phyloP scores from a whole-genome alignment of 2,888 invertebrate genomes.

The Homarus gammarus region DNA sequence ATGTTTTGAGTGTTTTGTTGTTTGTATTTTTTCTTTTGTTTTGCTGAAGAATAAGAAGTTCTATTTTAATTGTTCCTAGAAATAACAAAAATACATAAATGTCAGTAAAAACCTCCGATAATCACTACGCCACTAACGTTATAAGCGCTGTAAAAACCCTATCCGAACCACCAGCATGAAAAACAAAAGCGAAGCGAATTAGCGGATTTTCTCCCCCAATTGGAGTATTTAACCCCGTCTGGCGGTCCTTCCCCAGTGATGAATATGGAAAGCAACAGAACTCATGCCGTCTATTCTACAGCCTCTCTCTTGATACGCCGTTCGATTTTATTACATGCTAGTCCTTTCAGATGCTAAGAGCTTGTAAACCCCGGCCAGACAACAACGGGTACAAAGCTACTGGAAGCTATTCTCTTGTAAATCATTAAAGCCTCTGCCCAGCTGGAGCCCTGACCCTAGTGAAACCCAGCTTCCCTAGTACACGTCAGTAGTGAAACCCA shows the following conservation, averaged over 20 bases:
- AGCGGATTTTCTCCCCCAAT: not conserved
- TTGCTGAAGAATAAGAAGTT: too few species aligned
- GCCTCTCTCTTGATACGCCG: conserved; percentile 29
- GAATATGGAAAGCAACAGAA: conserved; percentile 48
- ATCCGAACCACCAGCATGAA: not conserved
- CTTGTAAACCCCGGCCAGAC: conserved; percentile 42
- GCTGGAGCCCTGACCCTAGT: too few species aligned
- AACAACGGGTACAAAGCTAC: conserved; percentile 52
- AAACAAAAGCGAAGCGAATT: not conserved
- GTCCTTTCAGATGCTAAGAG: conserved; percentile 52
- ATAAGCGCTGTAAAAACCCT: not conserved
- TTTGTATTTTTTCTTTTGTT: too few species aligned
- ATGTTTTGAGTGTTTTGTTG: too few species aligned
- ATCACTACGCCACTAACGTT: not conserved
- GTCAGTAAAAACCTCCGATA: too few species aligned
- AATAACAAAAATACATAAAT: too few species aligned
- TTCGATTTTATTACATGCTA: conserved; percentile 43
- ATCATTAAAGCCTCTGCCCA: too few species aligned
- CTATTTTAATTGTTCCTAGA: too few species aligned
- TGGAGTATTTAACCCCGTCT: conserved; percentile 11
- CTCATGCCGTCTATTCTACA: conserved; percentile 47
- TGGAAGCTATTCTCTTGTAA: conserved; percentile 55
- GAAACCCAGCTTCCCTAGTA: too few species aligned
- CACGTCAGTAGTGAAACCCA: too few species aligned
- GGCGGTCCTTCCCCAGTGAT: conserved; percentile 17